phyloP scores from a whole-genome alignment of 2,113 vertebrate species.

The Mus spicilegus region DNA sequence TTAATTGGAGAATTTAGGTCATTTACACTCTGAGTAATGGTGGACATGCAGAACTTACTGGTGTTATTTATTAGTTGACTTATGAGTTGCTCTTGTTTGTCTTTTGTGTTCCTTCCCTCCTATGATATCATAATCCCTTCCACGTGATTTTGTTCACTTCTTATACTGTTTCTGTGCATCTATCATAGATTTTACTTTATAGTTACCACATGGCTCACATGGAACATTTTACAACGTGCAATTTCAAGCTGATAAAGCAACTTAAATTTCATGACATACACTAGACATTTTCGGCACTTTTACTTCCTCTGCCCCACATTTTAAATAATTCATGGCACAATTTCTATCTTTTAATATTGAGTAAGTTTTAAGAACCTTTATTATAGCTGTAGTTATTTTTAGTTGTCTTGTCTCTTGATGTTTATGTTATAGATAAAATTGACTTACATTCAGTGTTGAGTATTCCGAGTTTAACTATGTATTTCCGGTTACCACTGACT shows the following conservation, averaged over 20 bases:
- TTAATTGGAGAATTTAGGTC: background rate
- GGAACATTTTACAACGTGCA: background rate
- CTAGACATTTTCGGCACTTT: background rate
- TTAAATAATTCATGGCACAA: background rate
- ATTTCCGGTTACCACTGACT: background rate
- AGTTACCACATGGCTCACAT: background rate
- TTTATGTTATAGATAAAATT: background rate
- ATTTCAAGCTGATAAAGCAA: background rate
- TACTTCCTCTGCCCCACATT: background rate
- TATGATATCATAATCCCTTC: background rate
- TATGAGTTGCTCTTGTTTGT: background rate
- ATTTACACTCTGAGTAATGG: background rate
- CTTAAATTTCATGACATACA: background rate
- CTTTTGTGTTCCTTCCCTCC: background rate
- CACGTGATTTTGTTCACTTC: background rate
- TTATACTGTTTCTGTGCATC: background rate
- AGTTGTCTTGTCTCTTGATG: slow-evolving; percentile 23
- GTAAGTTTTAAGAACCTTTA: background rate
- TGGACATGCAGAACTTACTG: background rate
- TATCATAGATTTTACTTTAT: background rate
- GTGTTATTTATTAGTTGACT: background rate
- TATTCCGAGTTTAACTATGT: background rate
- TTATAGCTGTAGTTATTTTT: slow-evolving; percentile 3
- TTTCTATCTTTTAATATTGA: background rate
- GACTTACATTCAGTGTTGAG: background rate